Base-by-base conservation (phyloP, 2,888 invertebrate species). In the Nymphalis c-album region DNA sequence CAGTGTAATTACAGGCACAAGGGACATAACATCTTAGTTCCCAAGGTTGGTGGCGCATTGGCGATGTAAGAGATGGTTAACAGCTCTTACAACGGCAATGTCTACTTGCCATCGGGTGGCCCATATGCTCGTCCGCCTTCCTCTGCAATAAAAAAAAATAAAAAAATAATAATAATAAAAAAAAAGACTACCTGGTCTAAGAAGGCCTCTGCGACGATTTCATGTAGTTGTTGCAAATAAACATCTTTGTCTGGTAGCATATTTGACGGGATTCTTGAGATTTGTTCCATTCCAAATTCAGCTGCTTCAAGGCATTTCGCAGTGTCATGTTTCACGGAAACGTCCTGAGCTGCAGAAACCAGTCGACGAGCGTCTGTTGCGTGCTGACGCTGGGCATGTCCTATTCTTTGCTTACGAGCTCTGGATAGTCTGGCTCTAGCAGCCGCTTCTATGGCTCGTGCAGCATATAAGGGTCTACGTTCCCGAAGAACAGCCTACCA, bases 201-300 rank as follows among this genome's bases (percentile, higher is more conserved):
- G 72, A 90, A 90, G 64, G 86, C 85, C 63, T 84, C 77, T 13
- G 85, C 88, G 31, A 90, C 84, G 58, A 91, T 84, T 70, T 85
- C 80, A 64, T 90, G 82, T 22, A 92, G 71, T 66, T 87, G 78
- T 48, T 88, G 84, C 64, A 91, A 73, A 69, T 80, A 90, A 71
- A 85, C 89, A 46, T 91, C 91, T 74, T 90, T 91, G 3, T 78
- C 84, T 1, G 87, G 91, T 48, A 92, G 74, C 62, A 90, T 75
- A 55, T 80, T 81, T 1, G 77, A 71, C 4, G 86, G 84, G 62
- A 86, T 88, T 64, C 85, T 83, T 5, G 84, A 76, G 71, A 91
- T 88, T 77, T 89, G 89, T 72, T 88, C 87, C 83, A 91, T 85
- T 5, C 83, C 91, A 62, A 91, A 92, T 70, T 91, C 86, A 0